Evolutionary conservation across 2,113 vertebrate genomes (phyloP), one percentile per base, ranked within the genome.

Genomic region (Castor canadensis): DNA sequence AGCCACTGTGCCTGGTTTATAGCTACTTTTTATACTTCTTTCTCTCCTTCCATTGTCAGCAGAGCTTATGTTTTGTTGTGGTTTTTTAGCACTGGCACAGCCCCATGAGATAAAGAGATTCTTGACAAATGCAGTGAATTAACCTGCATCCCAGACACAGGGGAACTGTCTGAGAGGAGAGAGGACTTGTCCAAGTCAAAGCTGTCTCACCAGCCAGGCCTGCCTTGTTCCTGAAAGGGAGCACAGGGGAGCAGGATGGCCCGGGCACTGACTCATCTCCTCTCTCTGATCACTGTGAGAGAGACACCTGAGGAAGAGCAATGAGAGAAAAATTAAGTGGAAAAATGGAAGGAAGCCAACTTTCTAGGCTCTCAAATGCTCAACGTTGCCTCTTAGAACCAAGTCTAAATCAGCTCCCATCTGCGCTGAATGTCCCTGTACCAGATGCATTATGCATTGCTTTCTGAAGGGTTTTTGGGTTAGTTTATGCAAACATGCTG

Each of bases 351-450:
- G 16, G 30, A 86, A 87, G 81, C 73, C 66, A 95, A 60, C 77
- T 84, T 89, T 83, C 40, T 94, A 76, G 77, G 75, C 12, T 96
- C 71, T 20, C 52, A 81, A 80, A 86, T 94, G 49, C 66, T 91
- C 82, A 94, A 64, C 64, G 80, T 9, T 56, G 69, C 69, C 58
- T 93, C 87, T 94, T 72, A 87, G 72, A 72, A 90, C 35, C 9
- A 30, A 71, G 49, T 89, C 89, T 89, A 96, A 97, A 80, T 95
- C 83, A 95, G 73, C 58, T 93, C 75, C 89, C 79, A 71, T 94
- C 86, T 89, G 79, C 67, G 84, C 52, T 76, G 58, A 90, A 95
- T 72, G 62, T 71, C 22, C 71, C 93, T 87, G 79, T 32, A 83
- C n/a, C 26, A 89, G 91, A 95, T 91, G 87, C 66, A 96, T 88